Conservation (phyloP, 2,113 vertebrate genomes). For the Halcyon malimbica region DNA sequence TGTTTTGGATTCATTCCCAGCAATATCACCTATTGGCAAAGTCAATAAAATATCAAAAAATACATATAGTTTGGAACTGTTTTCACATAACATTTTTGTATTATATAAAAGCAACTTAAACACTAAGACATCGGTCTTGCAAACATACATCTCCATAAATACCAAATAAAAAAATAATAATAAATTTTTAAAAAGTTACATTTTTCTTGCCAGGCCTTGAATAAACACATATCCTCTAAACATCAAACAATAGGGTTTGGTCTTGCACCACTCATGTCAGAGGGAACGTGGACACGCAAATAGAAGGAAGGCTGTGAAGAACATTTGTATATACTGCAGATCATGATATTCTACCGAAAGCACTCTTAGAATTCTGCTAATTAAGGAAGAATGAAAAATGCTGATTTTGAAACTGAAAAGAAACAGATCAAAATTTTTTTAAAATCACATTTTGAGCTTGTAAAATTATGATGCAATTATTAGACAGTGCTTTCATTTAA, state of each 20-base stretch:
- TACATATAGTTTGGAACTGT: neutral
- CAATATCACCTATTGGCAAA: neutral
- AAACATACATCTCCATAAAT: neutral
- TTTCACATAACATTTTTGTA: neutral
- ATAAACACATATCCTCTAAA: neutral
- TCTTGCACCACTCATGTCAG: neutral
- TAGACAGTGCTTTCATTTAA: neutral
- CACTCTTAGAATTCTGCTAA: neutral
- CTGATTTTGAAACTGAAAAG: neutral
- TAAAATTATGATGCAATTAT: neutral
- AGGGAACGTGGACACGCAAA: neutral
- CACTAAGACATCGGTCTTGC: neutral
- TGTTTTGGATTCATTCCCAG: neutral
- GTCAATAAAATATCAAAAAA: neutral
- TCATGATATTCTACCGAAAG: neutral
- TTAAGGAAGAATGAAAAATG: neutral
- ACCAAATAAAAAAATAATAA: neutral
- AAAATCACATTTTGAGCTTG: neutral
- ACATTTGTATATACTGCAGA: neutral
- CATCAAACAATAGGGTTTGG: neutral
- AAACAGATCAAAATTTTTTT: neutral
- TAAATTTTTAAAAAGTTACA: too few relatives aligned
- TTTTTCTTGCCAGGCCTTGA: neutral
- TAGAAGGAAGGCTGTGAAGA: neutral
- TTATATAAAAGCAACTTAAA: neutral